Conservation (phyloP, 2,113 vertebrate species). For the Sigmodon hispidus region DNA sequence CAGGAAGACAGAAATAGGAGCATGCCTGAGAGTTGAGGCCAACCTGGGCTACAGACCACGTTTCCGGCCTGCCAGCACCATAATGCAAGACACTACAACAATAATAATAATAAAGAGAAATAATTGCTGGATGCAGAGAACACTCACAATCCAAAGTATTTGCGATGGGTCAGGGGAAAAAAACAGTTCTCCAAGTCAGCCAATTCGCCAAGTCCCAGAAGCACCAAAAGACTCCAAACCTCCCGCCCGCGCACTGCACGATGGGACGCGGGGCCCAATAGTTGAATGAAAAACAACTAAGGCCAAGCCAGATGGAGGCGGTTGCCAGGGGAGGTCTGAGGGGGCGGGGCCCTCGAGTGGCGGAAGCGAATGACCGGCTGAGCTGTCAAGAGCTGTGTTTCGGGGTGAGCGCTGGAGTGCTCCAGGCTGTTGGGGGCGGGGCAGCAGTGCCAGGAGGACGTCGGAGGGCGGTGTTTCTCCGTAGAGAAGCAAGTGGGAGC, state of each 20-base stretch:
- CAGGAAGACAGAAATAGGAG: not conserved
- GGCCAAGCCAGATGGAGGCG: not conserved
- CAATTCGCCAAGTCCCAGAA: not conserved
- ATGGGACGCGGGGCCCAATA: not conserved
- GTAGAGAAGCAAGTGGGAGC: not conserved
- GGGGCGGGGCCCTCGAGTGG: not conserved
- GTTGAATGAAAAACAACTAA: not conserved
- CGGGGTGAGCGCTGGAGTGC: not conserved
- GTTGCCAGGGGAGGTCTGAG: not conserved
- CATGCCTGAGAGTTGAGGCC: not conserved
- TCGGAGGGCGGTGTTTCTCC: not conserved
- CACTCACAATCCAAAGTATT: not conserved
- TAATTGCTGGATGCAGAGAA: not conserved
- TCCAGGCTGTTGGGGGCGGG: conserved; percentile 2
- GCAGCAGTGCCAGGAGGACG: not conserved
- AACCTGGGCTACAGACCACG: not conserved
- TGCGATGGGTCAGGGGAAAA: not conserved
- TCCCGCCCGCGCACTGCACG: conserved; percentile 68
- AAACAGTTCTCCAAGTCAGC: not conserved
- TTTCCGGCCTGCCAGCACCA: not conserved
- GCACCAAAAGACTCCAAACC: not conserved
- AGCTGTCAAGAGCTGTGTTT: not conserved
- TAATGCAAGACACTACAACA: not conserved
- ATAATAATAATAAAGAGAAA: conserved; percentile 25
- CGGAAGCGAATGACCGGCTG: not conserved